Conservation (phyloP, 2,113 vertebrate species). For the Lamprologus ornatipinnis region DNA sequence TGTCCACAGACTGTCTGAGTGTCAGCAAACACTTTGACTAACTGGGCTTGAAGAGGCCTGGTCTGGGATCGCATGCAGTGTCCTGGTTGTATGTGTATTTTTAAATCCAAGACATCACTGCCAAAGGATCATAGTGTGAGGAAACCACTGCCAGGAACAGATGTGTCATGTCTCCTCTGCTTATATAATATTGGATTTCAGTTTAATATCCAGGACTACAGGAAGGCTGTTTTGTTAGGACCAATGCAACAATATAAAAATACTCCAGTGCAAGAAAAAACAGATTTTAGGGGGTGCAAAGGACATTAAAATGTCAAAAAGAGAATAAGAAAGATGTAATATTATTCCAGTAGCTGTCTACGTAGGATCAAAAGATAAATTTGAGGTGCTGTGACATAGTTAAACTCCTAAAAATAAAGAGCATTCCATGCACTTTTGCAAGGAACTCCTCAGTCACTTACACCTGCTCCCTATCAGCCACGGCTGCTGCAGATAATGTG, state of each 20-base stretch:
- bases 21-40: slow-evolving; percentile 1
- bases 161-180: slow-evolving; percentile 41
- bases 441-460: neutral
- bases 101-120: slow-evolving; percentile 40
- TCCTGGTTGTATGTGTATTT: slow-evolving; percentile 54
- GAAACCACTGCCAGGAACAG: slow-evolving; percentile 50
- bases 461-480: neutral
- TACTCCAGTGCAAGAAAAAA: neutral
- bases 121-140: slow-evolving; percentile 34
- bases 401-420: neutral
- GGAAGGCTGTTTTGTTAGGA: neutral
- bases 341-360: neutral
- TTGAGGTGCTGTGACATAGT: neutral
- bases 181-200: slow-evolving; percentile 29
- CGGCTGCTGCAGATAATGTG: neutral
- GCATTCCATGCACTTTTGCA: neutral
- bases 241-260: neutral
- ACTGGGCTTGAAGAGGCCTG: slow-evolving; percentile 13
- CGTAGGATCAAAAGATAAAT: neutral
- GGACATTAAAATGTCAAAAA: neutral
- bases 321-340: neutral
- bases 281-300: rapidly evolving
- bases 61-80: slow-evolving; percentile 15
- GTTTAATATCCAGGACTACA: neutral
- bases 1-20: slow-evolving; percentile 49